A percentile compares a stretch with the other conserved stretches of the same genome.
phyloP scores from a whole-genome alignment of 2,113 vertebrate genomes.

The Oreochromis spilurus region DNA sequence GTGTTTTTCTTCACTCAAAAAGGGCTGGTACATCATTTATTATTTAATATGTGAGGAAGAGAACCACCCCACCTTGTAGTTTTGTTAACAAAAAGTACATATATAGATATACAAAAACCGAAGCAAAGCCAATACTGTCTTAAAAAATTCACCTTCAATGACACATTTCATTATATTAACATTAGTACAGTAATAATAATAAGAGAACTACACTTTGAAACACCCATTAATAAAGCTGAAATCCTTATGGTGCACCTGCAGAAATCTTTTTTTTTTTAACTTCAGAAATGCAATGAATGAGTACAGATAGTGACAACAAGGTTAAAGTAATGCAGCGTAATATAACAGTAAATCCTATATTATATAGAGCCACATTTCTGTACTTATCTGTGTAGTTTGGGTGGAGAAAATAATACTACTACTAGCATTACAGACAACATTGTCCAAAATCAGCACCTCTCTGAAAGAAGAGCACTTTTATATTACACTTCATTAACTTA shows the following conservation, averaged over 20 bases:
- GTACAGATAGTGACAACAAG: not conserved
- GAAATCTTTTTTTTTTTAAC: not conserved
- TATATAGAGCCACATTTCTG: not conserved
- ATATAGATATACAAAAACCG: conserved; percentile 34
- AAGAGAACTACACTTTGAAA: not conserved
- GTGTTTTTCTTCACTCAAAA: conserved; percentile 29
- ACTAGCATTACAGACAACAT: not conserved
- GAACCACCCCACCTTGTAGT: not conserved
- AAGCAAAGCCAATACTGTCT: not conserved
- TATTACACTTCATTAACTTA: not conserved
- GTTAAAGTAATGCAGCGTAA: not conserved
- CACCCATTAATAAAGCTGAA: not conserved
- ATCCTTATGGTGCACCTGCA: not conserved
- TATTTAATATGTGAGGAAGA: not conserved
- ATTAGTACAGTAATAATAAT: not conserved
- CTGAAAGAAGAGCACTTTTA: not conserved
- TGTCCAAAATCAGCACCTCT: not conserved
- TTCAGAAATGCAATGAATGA: not conserved
- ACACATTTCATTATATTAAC: not conserved
- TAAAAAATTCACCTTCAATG: not conserved
- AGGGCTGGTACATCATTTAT: conserved; percentile 60
- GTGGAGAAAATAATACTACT: not conserved
- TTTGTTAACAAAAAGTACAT: not conserved
- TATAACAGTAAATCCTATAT: not conserved
- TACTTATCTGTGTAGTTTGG: not conserved